Conservation (phyloP, 1,140 invertebrate genomes). For the Pentalonia nigronervosa region DNA sequence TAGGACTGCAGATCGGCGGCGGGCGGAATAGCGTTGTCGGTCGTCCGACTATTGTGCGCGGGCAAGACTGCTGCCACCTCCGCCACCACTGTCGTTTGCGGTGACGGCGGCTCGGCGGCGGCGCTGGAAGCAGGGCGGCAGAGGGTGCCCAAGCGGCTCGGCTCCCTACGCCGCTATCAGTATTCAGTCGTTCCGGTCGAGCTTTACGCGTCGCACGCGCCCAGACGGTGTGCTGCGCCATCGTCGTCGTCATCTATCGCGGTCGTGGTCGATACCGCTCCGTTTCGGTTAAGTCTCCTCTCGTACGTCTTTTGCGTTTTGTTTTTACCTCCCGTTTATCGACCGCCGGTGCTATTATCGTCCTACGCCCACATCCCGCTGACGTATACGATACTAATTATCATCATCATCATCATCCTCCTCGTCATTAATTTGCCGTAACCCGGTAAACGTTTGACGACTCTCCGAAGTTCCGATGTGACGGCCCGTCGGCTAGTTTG, state of each 20-base stretch:
- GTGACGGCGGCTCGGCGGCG: neutral
- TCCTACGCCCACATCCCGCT: neutral
- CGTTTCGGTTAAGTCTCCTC: neutral
- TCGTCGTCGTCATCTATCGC: neutral
- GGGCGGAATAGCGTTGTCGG: slow-evolving; percentile 23
- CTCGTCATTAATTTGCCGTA: neutral
- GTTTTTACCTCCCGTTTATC: neutral
- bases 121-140: neutral
- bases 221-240: neutral
- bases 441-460: neutral
- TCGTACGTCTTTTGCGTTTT: neutral
- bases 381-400: neutral
- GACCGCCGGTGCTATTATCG: neutral
- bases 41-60: slow-evolving; percentile 44
- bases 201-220: slow-evolving; percentile 53
- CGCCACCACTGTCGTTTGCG: neutral
- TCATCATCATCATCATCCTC: neutral
- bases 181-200: slow-evolving; percentile 45
- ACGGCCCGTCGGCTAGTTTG: neutral
- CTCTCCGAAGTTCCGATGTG: neutral
- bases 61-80: slow-evolving; percentile 25
- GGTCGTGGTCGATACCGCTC: neutral
- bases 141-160: neutral
- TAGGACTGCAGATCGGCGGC: neutral
- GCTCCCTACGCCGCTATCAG: slow-evolving; percentile 47